Percentiles rank a stretch among this genome's conserved stretches.
These are phyloP conservation scores for Pogonocichla stellata DNA, from an alignment of 2,113 vertebrate species.

Conservation along the genomic window DNA sequence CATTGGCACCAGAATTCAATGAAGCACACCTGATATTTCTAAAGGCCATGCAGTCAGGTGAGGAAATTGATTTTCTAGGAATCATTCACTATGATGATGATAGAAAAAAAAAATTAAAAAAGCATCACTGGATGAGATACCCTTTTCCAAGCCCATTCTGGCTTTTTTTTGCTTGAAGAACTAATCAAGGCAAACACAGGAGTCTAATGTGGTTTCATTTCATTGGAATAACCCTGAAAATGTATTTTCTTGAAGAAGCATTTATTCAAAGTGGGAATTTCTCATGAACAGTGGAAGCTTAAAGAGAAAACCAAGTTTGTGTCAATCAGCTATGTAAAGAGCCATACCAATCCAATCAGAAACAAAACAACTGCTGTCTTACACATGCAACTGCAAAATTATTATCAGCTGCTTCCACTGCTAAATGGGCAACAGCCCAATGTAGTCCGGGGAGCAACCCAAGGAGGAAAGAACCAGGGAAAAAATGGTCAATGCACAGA, in stretches of 20 bases:
- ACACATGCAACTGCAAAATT: slow-evolving; percentile 17
- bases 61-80: neutral
- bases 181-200: neutral
- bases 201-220: neutral
- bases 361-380: neutral
- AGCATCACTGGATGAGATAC: neutral
- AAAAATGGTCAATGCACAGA: neutral
- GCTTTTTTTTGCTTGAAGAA: neutral
- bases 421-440: neutral
- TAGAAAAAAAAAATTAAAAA: neutral
- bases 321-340: neutral
- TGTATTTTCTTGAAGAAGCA: neutral
- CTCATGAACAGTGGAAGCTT: neutral
- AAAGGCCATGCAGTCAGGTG: neutral
- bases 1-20: neutral
- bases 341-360: neutral
- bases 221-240: neutral
- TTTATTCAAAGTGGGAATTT: neutral
- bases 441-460: neutral
- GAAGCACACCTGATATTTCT: neutral
- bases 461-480: neutral
- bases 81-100: neutral
- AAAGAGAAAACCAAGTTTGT: neutral
- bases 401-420: slow-evolving; percentile 4
- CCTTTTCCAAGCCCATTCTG: neutral